Conservation (phyloP, 2,888 invertebrate genomes). For the Trissolcus brochymenae region DNA sequence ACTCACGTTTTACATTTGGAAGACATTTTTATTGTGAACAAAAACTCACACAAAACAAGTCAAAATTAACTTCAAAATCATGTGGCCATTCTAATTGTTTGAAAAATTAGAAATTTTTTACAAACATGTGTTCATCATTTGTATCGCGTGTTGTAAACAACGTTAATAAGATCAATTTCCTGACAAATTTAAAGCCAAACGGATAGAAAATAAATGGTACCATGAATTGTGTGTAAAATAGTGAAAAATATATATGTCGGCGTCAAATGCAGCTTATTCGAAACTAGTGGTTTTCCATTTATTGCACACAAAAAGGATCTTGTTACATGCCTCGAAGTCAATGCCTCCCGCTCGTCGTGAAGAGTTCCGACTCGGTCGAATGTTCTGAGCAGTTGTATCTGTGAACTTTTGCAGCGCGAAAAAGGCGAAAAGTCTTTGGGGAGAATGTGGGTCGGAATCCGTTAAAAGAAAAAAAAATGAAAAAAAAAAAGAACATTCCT, state of each 20-base stretch:
- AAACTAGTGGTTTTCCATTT: constrained; percentile 39
- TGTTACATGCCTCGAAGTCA: constrained; percentile 21
- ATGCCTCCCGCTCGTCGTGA: background rate
- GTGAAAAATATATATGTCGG: constrained; percentile 7
- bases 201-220: too few species aligned
- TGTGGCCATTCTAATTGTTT: too few species aligned
- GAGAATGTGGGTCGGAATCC: constrained; percentile 27
- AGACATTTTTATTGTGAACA: too few species aligned
- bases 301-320: constrained; percentile 21
- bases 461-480: constrained; percentile 1
- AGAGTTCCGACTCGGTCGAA: constrained; percentile 6
- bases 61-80: too few species aligned
- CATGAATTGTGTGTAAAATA: too few species aligned
- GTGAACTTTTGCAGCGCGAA: constrained; percentile 15
- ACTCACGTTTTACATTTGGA: too few species aligned
- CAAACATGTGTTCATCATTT: too few species aligned
- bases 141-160: too few species aligned
- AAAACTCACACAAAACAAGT: too few species aligned
- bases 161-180: too few species aligned
- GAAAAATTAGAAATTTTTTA: too few species aligned
- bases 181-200: too few species aligned
- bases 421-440: constrained; percentile 22
- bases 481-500: constrained; percentile 8
- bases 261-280: constrained; percentile 21
- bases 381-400: constrained; percentile 36